These are phyloP conservation scores for Athene cunicularia DNA, from an alignment of 2,113 vertebrate species.

Conservation along the genomic window DNA sequence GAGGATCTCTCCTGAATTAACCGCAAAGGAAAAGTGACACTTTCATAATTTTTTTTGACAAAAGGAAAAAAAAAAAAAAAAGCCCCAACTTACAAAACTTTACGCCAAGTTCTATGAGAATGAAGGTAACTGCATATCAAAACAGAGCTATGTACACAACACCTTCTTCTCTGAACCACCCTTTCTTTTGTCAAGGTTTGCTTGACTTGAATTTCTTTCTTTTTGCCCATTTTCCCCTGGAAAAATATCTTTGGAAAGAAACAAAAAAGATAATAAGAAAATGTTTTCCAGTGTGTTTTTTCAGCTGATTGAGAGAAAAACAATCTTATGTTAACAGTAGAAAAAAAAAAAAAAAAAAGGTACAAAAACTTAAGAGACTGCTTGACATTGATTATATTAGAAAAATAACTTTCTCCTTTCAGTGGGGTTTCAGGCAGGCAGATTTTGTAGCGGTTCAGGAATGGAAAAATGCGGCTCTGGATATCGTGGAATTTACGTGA, in stretches of 20 bases:
- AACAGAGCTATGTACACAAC: neutral
- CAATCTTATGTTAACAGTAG: neutral
- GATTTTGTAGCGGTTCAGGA: conserved; percentile 13
- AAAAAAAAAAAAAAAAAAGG: neutral
- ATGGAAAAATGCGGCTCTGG: conserved; percentile 1
- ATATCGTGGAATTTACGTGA: conserved; percentile 52
- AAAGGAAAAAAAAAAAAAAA: conserved; percentile 54
- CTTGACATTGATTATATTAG: neutral
- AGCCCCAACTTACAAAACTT: conserved; percentile 76
- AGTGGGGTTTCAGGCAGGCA: neutral
- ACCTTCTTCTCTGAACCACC: neutral
- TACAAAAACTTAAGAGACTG: neutral
- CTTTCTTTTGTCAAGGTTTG: neutral
- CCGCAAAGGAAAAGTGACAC: conserved; percentile 86
- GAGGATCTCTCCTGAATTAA: conserved; percentile 90
- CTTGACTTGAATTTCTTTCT: neutral
- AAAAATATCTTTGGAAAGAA: neutral
- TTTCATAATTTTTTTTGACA: conserved; percentile 85
- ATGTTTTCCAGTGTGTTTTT: neutral
- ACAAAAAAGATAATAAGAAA: neutral
- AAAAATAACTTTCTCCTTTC: conserved; percentile 3
- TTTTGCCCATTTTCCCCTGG: neutral
- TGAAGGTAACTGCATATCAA: conserved; percentile 47
- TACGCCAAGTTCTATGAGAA: conserved; percentile 58
- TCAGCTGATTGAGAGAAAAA: neutral